Evolutionary conservation across 2,113 vertebrate species (phyloP).

Genomic region (Cinclus mexicanus): DNA sequence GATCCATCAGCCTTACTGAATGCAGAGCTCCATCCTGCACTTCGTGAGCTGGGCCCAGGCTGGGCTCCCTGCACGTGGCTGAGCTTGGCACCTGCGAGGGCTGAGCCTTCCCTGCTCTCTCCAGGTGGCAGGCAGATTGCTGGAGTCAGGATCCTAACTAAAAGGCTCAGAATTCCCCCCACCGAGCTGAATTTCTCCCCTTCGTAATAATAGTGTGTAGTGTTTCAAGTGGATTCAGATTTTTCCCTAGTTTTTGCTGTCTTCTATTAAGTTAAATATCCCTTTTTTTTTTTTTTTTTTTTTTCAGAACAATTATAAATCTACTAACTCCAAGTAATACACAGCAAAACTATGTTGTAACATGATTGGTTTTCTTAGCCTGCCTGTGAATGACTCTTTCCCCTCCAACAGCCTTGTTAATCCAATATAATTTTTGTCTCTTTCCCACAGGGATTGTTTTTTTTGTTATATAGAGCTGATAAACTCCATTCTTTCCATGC

Average conservation of each 20-base stretch:
- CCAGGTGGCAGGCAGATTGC: neutral
- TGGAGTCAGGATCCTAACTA: neutral
- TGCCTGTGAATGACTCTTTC: neutral
- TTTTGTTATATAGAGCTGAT: neutral
- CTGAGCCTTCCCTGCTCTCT: neutral
- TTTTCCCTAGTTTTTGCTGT: neutral
- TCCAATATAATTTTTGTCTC: neutral
- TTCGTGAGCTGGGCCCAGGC: neutral
- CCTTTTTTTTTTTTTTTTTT: neutral
- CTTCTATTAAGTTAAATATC: neutral
- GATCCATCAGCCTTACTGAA: neutral
- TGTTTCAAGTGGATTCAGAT: neutral
- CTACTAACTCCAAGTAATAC: neutral
- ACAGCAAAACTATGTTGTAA: neutral
- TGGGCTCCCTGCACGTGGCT: neutral
- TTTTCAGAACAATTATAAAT: neutral
- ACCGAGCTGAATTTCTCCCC: neutral
- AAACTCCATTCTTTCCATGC: neutral
- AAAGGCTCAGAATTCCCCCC: neutral
- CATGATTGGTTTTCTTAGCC: neutral
- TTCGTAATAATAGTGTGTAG: neutral
- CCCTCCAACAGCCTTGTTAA: neutral
- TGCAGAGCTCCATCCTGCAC: neutral
- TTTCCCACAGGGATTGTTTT: neutral
- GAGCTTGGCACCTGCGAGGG: fast-evolving